Evolutionary conservation across 2,797 vertebrate genomes (phyloP), one percentile per base, ranked within the genome.

Genomic region (Platyrinchus mystaceus): DNA sequence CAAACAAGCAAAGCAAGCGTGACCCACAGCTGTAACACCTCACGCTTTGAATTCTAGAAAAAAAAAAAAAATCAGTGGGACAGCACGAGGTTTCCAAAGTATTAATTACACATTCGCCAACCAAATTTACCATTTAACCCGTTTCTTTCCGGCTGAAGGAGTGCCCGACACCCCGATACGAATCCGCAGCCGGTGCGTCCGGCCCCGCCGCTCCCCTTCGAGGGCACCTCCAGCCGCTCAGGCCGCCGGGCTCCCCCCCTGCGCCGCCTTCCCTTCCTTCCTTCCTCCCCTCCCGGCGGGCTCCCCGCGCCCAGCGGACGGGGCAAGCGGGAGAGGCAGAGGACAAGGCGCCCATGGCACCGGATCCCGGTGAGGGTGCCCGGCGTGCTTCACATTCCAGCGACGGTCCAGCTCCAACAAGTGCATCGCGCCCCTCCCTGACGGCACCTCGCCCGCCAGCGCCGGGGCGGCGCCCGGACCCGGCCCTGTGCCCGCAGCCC

Each of bases 321-420:
- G 6, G 44, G 44, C 20, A 12, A 34, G 47, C 21, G 66, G 64
- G 27, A 34, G 70, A 27, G 50, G 14, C 41, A 10, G 24, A 13
- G 74, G 50, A 86, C 67, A 89, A 88, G 59, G 47, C 71, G 43
- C 64, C 88, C 87, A 76, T 52, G 56, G 64, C 71, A 70, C 84
- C 88, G 92, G 90, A 91, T 95, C 93, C 94, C 92, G 96, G 86
- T 86, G 90, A 92, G 81, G 95, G 91, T 67, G 94, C 95, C 94
- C 60, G 73, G 95, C 95, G 18, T 84, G 95, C 93, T 96, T 96
- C 88, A 68, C 97, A 97, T 98, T 98, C 98, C 97, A 91, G 90
- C 80, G 80, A 66, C 97, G 89, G 89, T 96, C 82, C 95, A 75
- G 93, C 97, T 97, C 89, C 96, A 96, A 96, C 97, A 98, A 98